Evolutionary conservation across 1,140 invertebrate species (phyloP).

Genomic region (Heliconius hewitsoni): DNA sequence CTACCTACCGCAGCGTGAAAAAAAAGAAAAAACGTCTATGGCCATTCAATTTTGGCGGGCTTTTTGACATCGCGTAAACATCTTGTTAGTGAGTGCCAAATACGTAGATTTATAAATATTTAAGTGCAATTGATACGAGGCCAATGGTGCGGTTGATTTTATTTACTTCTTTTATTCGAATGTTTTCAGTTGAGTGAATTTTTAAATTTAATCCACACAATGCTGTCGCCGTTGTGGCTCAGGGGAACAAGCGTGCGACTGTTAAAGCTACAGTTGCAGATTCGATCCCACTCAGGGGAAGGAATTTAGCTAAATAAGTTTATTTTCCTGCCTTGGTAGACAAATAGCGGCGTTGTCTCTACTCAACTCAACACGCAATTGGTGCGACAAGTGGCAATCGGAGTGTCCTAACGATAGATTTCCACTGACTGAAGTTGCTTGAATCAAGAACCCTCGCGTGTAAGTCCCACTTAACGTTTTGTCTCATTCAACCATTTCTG

Average conservation of each 20-base stretch:
- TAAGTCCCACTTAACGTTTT: too few relatives aligned
- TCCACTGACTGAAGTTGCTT: too few relatives aligned
- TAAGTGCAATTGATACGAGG: constrained; percentile 59
- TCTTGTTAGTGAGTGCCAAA: constrained; percentile 68
- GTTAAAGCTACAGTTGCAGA: background rate
- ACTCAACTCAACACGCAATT: too few relatives aligned
- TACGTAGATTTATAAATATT: constrained; percentile 66
- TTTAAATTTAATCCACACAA: background rate
- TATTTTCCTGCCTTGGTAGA: too few relatives aligned
- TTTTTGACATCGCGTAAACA: constrained; percentile 60
- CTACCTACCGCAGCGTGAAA: constrained; percentile 19
- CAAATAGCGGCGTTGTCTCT: too few relatives aligned
- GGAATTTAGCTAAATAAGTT: too few relatives aligned
- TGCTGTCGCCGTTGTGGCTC: too few relatives aligned
- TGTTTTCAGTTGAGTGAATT: constrained; percentile 1
- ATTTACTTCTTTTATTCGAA: background rate
- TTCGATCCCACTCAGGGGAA: too few relatives aligned
- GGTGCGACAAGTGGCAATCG: too few relatives aligned
- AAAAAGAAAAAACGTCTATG: constrained; percentile 29
- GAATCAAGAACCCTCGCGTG: too few relatives aligned
- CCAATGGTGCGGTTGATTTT: background rate
- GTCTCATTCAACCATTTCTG: too few relatives aligned
- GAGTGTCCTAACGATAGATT: too few relatives aligned
- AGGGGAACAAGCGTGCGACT: background rate
- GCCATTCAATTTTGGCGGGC: constrained; percentile 45